Base-by-base conservation (phyloP, 2,888 invertebrate species). In the Coenonympha arcania region DNA sequence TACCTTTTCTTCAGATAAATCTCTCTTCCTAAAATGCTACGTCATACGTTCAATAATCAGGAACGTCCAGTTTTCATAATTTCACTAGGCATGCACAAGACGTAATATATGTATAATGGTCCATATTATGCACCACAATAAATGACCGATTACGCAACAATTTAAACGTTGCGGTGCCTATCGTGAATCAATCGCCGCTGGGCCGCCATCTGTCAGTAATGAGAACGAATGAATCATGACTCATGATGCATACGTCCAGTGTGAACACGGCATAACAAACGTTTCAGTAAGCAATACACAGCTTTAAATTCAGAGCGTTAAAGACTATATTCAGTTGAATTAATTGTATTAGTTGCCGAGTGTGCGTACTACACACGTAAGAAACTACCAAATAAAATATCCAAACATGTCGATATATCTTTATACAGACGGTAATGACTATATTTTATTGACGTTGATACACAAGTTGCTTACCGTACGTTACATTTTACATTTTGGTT, bases 161-260 rank as follows among this genome's bases (percentile, higher is more conserved):
- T 76, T n/a, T 74, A 71, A 72, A 66, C 62, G 68, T 66, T 65
- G 60, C 66, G 60, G 66, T 65, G 15, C 22, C 22, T 39, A 73
- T 76, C 76, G 73, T 78, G 77, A 76, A 82, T 81, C 83, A 79
- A 76, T 79, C 73, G 73, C 73, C 73, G 79, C 81, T 81, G 78
- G 71, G 69, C 73, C 66, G 71, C 74, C 73, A 76, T 76, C 80
- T 76, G 81, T 82, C 83, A 73, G 69, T 78, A 81, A 76, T 68
- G 76, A 68, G 79, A 76, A 73, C 78, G 67, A 66, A 77, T 81
- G 78, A 78, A 76, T 81, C 83, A 78, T 73, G 71, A 28, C 18
- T 28, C 18, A 78, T 73, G 71, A 28, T 28, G 18, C 18, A 28
- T 41, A 41, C 19, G 18, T 36, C 11, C 36, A 26, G 15, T 22